Evolutionary conservation across 2,888 invertebrate species (phyloP), one percentile per base, ranked within the genome.

Genomic region (Ischnura elegans): DNA sequence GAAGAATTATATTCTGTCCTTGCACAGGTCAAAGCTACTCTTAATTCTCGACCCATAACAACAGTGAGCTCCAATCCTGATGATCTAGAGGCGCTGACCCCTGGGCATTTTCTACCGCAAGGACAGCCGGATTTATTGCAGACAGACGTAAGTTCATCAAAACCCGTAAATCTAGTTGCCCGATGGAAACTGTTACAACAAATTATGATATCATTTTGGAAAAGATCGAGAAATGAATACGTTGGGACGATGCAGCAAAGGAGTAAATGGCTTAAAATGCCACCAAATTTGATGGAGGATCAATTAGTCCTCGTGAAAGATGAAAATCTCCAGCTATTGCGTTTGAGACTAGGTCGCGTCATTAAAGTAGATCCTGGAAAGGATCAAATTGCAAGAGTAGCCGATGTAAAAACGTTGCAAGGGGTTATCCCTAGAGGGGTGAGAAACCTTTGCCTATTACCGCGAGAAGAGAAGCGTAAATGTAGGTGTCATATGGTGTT

Each of bases 361-460:
- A 85, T 36, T 16, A 43, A 36, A 8, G 84, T 85, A 1, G 4
- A 42, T 19, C 42, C 42, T 42, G 84, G 84, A 5, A 85, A 43
- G 84, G 84, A 85, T 85, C 36, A 42, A 36, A 43, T 85, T 16
- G 21, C 2, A 36, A 5, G 84, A 85, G 42, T 85, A 2, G 84
- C 42, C 42, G 36, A 85, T 6, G 10, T 36, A 2, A 85, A 85
- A 43, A 85, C 84, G 21, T 36, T 42, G 36, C 84, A 87, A 46
- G 87, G 87, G 46, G n/a, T 87, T 0, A 46, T 46, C 42, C 2
- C 84, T 0, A 84, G 84, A 42, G 84, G 36, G 5, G 36, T 36
- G 43, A 84, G 84, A 42, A 84, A 84, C 84, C 84, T 84, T 84
- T 84, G 84, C 84, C 84, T 84, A 42, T 84, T 36, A 43, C n/a